These are phyloP conservation scores for Laterallus jamaicensis DNA, from an alignment of 2,113 vertebrate species.

Conservation along the genomic window DNA sequence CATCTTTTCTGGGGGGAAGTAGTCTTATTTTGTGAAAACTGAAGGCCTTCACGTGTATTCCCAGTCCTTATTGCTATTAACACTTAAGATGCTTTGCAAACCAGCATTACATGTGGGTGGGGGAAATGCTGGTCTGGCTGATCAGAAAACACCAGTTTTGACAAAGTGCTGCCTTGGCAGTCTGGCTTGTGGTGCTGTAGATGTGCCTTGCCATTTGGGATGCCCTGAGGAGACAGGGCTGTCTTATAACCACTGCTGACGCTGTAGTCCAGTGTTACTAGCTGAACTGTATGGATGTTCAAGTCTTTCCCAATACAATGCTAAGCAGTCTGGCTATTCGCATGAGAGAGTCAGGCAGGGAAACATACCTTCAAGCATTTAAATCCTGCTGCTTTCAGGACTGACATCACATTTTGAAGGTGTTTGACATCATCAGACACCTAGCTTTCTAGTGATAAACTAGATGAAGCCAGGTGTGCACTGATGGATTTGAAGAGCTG, in stretches of 20 bases:
- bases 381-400: not conserved
- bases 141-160: not conserved
- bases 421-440: not conserved
- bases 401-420: not conserved
- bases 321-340: not conserved
- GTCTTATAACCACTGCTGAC: not conserved
- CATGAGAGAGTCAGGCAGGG: not conserved
- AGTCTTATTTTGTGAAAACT: rapidly evolving
- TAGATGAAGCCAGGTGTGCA: rapidly evolving
- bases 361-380: not conserved
- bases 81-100: not conserved
- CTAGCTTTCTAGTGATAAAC: not conserved
- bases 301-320: not conserved
- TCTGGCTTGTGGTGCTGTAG: not conserved
- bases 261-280: rapidly evolving
- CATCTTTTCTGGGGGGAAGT: too few species aligned
- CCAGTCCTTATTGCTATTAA: not conserved
- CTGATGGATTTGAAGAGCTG: not conserved
- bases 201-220: rapidly evolving
- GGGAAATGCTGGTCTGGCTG: rapidly evolving
- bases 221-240: not conserved
- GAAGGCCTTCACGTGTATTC: not conserved
- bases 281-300: not conserved
- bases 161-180: rapidly evolving
- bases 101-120: not conserved